These are phyloP conservation scores for Tholera decimalis DNA, from an alignment of 2,888 invertebrate genomes.

Conservation along the genomic window DNA sequence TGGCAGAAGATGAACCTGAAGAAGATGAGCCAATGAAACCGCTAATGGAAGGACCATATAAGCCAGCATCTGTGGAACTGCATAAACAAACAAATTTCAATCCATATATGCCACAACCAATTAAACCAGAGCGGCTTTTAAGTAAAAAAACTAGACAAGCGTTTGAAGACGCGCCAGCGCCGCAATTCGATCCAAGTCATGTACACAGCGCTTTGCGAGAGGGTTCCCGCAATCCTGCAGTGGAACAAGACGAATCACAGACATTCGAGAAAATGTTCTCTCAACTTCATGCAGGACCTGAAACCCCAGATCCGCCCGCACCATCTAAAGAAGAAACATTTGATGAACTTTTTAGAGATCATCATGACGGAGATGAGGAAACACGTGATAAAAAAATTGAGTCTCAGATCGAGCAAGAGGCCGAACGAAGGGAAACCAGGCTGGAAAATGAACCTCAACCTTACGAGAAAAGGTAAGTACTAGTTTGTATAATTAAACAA, in stretches of 20 bases:
- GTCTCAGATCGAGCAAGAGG: neutral
- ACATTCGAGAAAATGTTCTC: constrained; percentile 45
- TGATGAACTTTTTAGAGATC: constrained; percentile 45
- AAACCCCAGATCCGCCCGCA: neutral
- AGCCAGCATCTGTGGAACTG: neutral
- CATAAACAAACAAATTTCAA: constrained; percentile 7
- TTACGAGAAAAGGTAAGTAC: constrained; percentile 15
- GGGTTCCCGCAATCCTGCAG: neutral
- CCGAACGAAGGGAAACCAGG: constrained; percentile 10
- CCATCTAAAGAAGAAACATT: constrained; percentile 45
- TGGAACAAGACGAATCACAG: constrained; percentile 14
- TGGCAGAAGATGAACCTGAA: constrained; percentile 24
- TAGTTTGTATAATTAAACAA: neutral
- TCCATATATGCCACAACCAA: neutral
- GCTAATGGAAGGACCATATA: constrained; percentile 11
- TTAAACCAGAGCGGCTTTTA: neutral
- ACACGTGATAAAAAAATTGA: constrained; percentile 17
- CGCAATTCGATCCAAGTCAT: neutral
- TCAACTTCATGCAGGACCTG: constrained; percentile 25
- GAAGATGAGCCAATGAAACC: constrained; percentile 17
- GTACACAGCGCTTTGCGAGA: neutral
- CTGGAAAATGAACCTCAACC: neutral
- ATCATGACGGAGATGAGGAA: constrained; percentile 27
- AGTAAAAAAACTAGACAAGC: neutral
- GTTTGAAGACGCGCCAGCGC: neutral